phyloP scores from a whole-genome alignment of 37 sponge, comb jelly and placozoan species.

The Dysidea cf. avara region DNA sequence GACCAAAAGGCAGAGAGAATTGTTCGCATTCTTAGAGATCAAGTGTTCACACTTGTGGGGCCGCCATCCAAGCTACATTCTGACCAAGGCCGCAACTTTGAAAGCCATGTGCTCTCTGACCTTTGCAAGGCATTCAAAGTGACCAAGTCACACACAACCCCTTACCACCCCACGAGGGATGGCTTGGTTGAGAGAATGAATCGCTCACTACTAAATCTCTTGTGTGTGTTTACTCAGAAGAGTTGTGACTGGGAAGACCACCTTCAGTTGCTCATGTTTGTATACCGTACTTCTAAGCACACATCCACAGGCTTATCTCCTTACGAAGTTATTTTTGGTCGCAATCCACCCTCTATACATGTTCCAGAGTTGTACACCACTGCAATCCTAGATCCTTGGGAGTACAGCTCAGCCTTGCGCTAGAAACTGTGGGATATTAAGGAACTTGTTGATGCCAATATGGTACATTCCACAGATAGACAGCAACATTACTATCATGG shows the following conservation, averaged over 20 bases:
- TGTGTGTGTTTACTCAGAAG: background rate
- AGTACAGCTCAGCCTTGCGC: background rate
- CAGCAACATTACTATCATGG: background rate
- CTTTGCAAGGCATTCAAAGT: too few species aligned
- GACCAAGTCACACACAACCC: too few species aligned
- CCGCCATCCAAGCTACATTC: too few species aligned
- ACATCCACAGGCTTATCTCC: conserved; percentile 5
- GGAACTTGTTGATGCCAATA: background rate
- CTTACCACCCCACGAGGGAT: too few species aligned
- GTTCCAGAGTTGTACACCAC: too few species aligned
- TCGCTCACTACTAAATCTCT: too few species aligned
- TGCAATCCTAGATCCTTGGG: background rate
- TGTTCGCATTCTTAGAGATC: background rate
- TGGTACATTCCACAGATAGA: background rate
- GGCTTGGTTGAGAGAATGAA: too few species aligned
- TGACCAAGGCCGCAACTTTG: too few species aligned
- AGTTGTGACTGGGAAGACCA: conserved; percentile 6
- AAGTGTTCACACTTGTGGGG: too few species aligned
- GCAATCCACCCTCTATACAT: conserved; percentile 9
- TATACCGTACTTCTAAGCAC: background rate
- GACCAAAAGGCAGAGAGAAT: background rate
- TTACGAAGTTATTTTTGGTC: conserved; percentile 1
- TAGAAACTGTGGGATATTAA: background rate
- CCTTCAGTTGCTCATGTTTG: conserved; percentile 4
- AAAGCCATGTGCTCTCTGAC: too few species aligned